Evolutionary conservation across 2,113 vertebrate species (phyloP).

Genomic region (Porphyrio hochstetteri): DNA sequence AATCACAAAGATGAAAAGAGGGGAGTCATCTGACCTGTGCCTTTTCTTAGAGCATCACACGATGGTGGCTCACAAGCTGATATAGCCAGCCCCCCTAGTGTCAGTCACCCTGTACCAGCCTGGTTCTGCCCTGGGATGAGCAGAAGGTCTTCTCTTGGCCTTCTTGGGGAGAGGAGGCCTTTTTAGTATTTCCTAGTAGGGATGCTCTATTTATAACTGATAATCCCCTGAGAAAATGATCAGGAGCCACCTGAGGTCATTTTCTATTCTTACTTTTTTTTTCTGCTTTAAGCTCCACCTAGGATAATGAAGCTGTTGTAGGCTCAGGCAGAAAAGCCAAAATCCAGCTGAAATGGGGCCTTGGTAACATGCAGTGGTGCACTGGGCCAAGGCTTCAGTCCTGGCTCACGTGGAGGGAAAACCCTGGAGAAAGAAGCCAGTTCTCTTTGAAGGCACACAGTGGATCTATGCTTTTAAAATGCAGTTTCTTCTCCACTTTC

Average conservation of each 20-base stretch:
- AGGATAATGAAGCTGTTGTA: not conserved
- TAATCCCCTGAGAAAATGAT: constrained; percentile 34
- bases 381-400: not conserved
- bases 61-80: not conserved
- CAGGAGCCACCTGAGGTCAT: not conserved
- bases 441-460: not conserved
- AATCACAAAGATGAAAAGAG: constrained; percentile 9
- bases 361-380: not conserved
- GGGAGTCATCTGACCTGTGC: not conserved
- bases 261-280: constrained; percentile 44
- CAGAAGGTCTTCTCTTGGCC: not conserved
- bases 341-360: not conserved
- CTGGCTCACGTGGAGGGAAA: not conserved
- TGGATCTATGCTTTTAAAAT: not conserved
- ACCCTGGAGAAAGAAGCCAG: not conserved
- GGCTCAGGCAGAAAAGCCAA: not conserved
- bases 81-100: not conserved
- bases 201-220: constrained; percentile 2
- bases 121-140: not conserved
- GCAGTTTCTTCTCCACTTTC: not conserved
- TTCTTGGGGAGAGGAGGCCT: not conserved
- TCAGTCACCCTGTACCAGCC: not conserved
- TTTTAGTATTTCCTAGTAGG: constrained; percentile 25
- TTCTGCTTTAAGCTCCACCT: not conserved
- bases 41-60: constrained; percentile 50